Conservation (phyloP, 2,797 vertebrate genomes). For the Bufotes viridis region DNA sequence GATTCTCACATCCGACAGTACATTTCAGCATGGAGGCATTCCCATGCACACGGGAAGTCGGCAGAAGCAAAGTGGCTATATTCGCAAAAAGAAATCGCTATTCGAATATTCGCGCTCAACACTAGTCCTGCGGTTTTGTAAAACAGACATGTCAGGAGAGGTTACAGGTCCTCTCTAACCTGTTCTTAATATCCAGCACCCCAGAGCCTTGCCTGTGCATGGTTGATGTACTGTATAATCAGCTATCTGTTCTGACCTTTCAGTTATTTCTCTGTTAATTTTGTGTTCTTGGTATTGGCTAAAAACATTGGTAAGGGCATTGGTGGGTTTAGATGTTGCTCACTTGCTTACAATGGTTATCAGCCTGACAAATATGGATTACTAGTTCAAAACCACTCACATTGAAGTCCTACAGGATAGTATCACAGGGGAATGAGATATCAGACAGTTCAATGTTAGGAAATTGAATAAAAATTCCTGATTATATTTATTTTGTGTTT, state of each 20-base stretch:
- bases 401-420: neutral
- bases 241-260: slow-evolving; percentile 1
- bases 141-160: too few species aligned
- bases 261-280: neutral
- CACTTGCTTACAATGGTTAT: neutral
- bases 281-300: neutral
- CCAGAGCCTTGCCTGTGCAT: neutral
- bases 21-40: too few species aligned
- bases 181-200: neutral
- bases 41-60: too few species aligned
- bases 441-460: neutral
- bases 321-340: neutral
- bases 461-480: neutral
- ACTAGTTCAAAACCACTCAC: neutral
- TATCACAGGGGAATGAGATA: neutral
- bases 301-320: neutral
- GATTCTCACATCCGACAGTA: too few species aligned
- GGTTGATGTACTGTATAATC: neutral
- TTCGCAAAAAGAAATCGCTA: too few species aligned
- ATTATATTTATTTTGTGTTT: neutral
- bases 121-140: too few species aligned
- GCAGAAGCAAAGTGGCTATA: too few species aligned
- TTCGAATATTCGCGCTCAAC: too few species aligned
- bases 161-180: too few species aligned
- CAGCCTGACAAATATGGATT: neutral